Base-by-base conservation (phyloP, 2,797 vertebrate genomes). In the Manis crassicaudata region DNA sequence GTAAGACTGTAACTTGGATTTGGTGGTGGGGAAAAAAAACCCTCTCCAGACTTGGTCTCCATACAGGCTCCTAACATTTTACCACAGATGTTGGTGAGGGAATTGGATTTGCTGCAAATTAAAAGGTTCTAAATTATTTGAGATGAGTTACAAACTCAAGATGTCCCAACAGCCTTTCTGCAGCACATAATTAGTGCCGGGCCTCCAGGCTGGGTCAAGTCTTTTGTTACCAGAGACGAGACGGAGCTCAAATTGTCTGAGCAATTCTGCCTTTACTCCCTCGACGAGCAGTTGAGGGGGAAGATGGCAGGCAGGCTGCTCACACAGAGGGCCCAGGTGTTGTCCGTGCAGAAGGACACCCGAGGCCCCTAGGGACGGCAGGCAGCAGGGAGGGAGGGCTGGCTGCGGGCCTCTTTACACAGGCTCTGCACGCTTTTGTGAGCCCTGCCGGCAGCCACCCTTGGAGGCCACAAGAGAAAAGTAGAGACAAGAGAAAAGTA, bases 1-100 rank as follows among this genome's bases (percentile, higher is more conserved):
- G 97, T 97, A 98, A 97, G 97, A 96, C 98, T 98, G 96, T 96
- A 97, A 95, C 94, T 87, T 92, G 89, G 80, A 83, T 95, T 95
- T 80, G 70, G 90, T 88, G 72, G 92, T 88, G 95, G 56, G 84
- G 91, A 90, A 91, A 43, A 94, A 95, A 88, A 88, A 90, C 67
- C 32, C 37, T 81, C 77, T 84, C 79, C 65, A 52, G 80, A 76
- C 84, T 85, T 21, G 46, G 54, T 84, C 63, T 89, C 85, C 35
- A n/a, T 50, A 95, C 72, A 80, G 6, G 14, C 52, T 92, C 82
- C 35, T 79, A 65, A 68, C 72, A 50, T 85, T 94, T 96, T 60
- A 93, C 95, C 27, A 7, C 95, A 97, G 94, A 96, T 73, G 95
- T 89, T 96, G 86, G 85, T 32, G 87, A 97, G 88, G 90, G 96